Evolutionary conservation across 1,140 invertebrate genomes (phyloP), one percentile per base, ranked within the genome.

Genomic region (Telenomus remus): DNA sequence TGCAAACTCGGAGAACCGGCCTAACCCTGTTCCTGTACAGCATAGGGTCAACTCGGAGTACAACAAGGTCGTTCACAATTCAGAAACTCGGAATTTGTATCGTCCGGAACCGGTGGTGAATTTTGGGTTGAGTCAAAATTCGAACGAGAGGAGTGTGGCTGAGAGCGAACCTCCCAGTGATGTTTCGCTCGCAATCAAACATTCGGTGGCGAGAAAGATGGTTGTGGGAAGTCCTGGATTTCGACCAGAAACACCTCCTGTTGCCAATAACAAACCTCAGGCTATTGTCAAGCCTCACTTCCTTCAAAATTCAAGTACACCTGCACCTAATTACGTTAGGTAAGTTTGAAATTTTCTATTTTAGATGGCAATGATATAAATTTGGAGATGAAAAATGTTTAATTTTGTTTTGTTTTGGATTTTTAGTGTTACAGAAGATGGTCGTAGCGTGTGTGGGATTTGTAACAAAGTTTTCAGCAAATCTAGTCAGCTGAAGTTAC

Each of bases 401-500:
- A n/a, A n/a, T n/a, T n/a, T n/a, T n/a, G n/a, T n/a, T 9, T 39
- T 39, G 9, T 39, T 39, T 39, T n/a, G n/a, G 9, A 3, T 13
- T 85, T 83, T 48, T 63, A 88, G 87, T 79, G 85, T 92, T 44
- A 90, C 91, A 69, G 93, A 94, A 79, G 95, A 96, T 84, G 94
- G 94, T 0, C 91, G 94, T 39, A 94, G 93, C 78, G 91, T 94
- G 15, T 99, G 97, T 84, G 91, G 90, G 48, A 93, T 98, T 75
- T 99, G 97, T 88, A 92, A 94, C 60, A 98, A 97, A 88, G 92
- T 93, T 61, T 98, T 98, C 86, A 93, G 92, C 53, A 96, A 96
- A 87, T 93, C 95, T 48, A 94, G 95, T 80, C 96, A 98, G 84
- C 88, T 98, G 69, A 91, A 93, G 56, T 89, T 98, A 49, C 97